Conservation (phyloP, 2,888 invertebrate species). For the Microctonus brassicae region DNA sequence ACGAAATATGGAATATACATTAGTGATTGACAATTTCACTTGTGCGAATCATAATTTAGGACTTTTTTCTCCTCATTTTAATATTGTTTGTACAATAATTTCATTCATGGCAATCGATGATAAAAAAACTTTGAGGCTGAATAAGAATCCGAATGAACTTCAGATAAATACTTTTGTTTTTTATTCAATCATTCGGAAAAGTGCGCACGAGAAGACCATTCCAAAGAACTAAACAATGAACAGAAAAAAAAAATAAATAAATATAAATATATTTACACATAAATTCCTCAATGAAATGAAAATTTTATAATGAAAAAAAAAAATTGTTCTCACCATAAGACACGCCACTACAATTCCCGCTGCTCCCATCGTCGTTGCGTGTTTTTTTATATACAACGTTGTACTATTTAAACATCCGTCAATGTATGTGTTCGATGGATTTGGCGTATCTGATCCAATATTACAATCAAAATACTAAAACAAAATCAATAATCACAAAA, state of each 20-base stretch:
- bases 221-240: slow-evolving; percentile 81
- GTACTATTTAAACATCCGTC: slow-evolving; percentile 84
- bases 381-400: slow-evolving; percentile 79
- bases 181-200: slow-evolving; percentile 86
- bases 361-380: slow-evolving; percentile 85
- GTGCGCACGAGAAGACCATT: slow-evolving; percentile 85
- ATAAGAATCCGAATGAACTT: not conserved
- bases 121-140: not conserved
- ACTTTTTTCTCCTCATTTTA: not conserved
- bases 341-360: slow-evolving; percentile 87
- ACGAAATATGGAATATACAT: not conserved
- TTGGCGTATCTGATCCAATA: slow-evolving; percentile 59
- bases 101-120: not conserved
- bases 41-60: not conserved
- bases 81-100: not conserved
- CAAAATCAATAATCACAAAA: not conserved
- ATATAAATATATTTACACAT: slow-evolving; percentile 11
- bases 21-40: not conserved
- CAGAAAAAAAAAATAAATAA: slow-evolving; percentile 38
- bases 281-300: not conserved
- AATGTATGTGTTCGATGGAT: slow-evolving; percentile 76
- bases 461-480: slow-evolving; percentile 66
- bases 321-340: slow-evolving; percentile 78
- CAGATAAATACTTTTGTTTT: not conserved
- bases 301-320: not conserved